Base-by-base conservation (phyloP, 2,888 invertebrate species). In the Zaprionus lineosus region DNA sequence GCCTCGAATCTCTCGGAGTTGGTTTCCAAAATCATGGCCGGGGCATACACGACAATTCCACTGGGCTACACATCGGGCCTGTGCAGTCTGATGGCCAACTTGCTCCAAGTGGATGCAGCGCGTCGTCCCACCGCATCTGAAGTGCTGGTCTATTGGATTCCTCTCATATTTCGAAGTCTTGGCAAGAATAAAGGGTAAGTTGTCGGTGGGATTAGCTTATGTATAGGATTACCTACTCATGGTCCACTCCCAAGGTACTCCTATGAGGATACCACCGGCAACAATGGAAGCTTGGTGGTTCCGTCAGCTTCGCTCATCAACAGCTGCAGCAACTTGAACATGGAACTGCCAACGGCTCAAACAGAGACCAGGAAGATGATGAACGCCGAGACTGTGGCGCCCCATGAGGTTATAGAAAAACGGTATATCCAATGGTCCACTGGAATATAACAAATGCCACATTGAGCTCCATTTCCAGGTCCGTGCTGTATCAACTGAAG, bases 21-120 rank as follows among this genome's bases (percentile, higher is more conserved):
- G 15, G 94, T 95, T 21, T 93, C 94, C 61, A 94, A 94, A 89
- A 95, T 95, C 28, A 93, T 94, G 91, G 91, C 92, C 87, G 94
- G 93, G 29, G 91, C 93, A 40, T 95, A 93, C 89, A 92, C 93
- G 11, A 92, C 93, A 0, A 91, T 95, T 31, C 93, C 93, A 7
- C 91, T 91, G 2, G 92, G 92, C 40, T 95, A 94, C 87, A 93
- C 93, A 2, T 90, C 91, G 6, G 92, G 92, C 16, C 90, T 95
- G 66, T 92, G 92, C 64, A 91, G 93, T 58, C 88, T 95, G 2
- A 90, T 95, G 15, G 90, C 91, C 64, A 92, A 92, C 68, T 90
- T 95, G 76, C 89, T 95, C 11, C 92, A 94, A 83, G 88, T 88
- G 52, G 92, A 94, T 70, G 92, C 93, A 0, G 89, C 91, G 15